phyloP scores from a whole-genome alignment of 2,888 invertebrate species.

The Acanthacorydalis orientalis region DNA sequence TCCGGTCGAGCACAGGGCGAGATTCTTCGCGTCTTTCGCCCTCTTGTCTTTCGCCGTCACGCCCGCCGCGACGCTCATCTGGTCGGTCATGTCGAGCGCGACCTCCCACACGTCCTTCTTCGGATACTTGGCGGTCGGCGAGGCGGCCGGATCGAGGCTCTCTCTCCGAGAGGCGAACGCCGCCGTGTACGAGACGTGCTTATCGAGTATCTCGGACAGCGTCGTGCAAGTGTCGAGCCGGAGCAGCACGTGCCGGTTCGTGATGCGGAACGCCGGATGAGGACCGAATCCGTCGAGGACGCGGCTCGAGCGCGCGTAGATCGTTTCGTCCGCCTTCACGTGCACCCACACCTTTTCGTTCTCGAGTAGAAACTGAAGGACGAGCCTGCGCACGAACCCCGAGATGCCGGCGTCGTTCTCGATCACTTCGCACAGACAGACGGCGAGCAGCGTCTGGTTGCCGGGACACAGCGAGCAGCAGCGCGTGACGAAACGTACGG shows the following conservation, averaged over 20 bases:
- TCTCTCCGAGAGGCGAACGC: constrained; percentile 11
- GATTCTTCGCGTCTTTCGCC: constrained; percentile 63
- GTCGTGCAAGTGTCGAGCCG: constrained; percentile 60
- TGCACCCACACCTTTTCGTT: constrained; percentile 70
- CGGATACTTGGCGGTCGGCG: constrained; percentile 8
- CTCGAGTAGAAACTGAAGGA: constrained; percentile 71
- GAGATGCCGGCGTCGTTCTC: constrained; percentile 48
- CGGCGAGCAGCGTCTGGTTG: constrained; percentile 71
- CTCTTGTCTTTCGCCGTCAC: constrained; percentile 81
- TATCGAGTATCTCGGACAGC: constrained; percentile 53
- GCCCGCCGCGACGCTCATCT: constrained; percentile 63
- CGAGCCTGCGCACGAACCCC: constrained; percentile 73
- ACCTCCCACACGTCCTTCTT: constrained; percentile 28
- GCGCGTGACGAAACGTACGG: constrained; percentile 66
- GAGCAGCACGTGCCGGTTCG: constrained; percentile 53
- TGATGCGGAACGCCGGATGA: constrained; percentile 58
- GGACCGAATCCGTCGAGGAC: constrained; percentile 20
- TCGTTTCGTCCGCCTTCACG: constrained; percentile 31
- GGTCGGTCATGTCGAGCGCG: constrained; percentile 27
- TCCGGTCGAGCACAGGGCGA: constrained; percentile 21
- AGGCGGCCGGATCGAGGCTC: background rate
- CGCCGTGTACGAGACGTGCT: constrained; percentile 30
- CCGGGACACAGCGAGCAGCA: constrained; percentile 70
- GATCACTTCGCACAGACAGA: constrained; percentile 60
- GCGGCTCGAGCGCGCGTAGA: constrained; percentile 21